A percentile compares a stretch with the other conserved stretches of the same genome.
Evolutionary conservation across 2,797 vertebrate genomes (phyloP).

Genomic region (Zonotrichia albicollis): DNA sequence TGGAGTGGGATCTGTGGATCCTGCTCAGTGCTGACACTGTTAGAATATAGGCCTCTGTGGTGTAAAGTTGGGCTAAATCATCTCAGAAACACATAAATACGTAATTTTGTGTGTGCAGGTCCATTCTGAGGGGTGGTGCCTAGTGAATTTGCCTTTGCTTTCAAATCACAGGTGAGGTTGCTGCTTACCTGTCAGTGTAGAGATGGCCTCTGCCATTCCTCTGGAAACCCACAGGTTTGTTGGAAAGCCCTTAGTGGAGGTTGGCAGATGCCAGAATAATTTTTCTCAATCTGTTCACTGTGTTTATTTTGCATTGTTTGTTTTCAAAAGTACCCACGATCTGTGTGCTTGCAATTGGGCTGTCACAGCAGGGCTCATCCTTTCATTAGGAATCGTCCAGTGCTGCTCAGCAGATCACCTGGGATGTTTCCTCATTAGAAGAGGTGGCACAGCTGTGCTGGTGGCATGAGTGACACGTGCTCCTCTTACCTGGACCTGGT

Average conservation of each 20-base stretch:
- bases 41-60: background rate
- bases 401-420: background rate
- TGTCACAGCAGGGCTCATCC: background rate
- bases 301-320: background rate
- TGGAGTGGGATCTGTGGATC: background rate
- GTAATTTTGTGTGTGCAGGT: background rate
- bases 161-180: background rate
- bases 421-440: background rate
- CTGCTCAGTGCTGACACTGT: background rate
- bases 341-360: background rate
- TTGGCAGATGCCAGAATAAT: background rate
- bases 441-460: background rate
- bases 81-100: background rate
- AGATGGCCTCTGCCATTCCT: background rate
- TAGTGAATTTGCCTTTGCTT: background rate
- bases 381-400: background rate
- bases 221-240: background rate
- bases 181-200: background rate
- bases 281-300: background rate
- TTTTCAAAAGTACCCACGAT: background rate
- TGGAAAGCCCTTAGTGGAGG: background rate
- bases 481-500: background rate
- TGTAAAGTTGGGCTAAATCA: background rate
- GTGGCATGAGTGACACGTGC: accelerated
- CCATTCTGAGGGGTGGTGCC: background rate